Conservation (phyloP, 2,797 vertebrate species). For the Silurus lanzhouensis region DNA sequence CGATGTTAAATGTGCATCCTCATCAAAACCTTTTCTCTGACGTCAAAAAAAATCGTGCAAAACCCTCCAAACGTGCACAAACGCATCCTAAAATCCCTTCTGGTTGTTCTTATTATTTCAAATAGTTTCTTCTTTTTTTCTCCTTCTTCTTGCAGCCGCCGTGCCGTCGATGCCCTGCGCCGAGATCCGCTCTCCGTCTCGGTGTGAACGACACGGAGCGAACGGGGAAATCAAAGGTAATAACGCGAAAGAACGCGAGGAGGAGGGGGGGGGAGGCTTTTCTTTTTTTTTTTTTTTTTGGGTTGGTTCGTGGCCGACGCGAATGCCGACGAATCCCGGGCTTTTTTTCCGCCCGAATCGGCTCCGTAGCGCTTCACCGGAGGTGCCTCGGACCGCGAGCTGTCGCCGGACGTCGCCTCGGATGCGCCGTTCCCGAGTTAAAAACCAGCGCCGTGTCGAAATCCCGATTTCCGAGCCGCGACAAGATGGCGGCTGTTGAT, state of each 20-base stretch:
- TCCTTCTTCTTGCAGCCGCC: constrained; percentile 54
- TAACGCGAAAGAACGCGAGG: background rate
- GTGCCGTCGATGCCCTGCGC: constrained; percentile 59
- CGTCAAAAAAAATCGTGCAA: constrained; percentile 79
- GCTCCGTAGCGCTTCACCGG: constrained; percentile 63
- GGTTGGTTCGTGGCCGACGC: constrained; percentile 70
- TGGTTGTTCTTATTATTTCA: no score
- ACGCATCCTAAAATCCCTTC: background rate
- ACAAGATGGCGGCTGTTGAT: constrained; percentile 99
- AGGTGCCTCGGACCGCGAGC: constrained; percentile 62
- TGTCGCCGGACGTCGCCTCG: constrained; percentile 64
- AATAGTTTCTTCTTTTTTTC: no score
- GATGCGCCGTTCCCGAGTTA: constrained; percentile 64
- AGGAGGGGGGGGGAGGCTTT: constrained; percentile 50
- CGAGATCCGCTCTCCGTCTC: constrained; percentile 49
- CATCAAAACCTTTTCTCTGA: constrained; percentile 75
- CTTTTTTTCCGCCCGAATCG: constrained; percentile 70
- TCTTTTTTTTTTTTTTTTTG: no score
- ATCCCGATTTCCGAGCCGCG: constrained; percentile 72
- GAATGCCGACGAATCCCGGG: constrained; percentile 66
- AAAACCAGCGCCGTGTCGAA: constrained; percentile 76
- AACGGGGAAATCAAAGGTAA: constrained; percentile 71
- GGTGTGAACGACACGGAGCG: constrained; percentile 74
- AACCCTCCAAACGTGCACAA: constrained; percentile 44
- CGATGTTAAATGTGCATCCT: constrained; percentile 67